A percentile compares a stretch with the other conserved stretches of the same genome.
These are phyloP conservation scores for Heliothis subflexa DNA, from an alignment of 1,140 invertebrate species.

Conservation along the genomic window DNA sequence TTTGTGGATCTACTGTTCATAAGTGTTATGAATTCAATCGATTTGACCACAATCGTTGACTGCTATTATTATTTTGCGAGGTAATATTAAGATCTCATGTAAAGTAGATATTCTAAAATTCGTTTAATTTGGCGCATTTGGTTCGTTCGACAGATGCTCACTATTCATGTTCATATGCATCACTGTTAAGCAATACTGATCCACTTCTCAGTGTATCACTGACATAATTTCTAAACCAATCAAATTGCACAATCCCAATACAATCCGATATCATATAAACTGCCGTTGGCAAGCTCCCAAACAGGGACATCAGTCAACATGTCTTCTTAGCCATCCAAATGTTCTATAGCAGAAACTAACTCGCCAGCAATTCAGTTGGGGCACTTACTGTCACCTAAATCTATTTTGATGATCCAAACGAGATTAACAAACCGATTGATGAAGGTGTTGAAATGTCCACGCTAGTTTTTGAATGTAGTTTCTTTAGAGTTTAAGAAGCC, in stretches of 20 bases:
- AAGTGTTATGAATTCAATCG: too few species aligned
- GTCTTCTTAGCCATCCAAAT: conserved; percentile 6
- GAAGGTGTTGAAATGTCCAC: conserved; percentile 2
- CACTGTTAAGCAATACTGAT: background rate
- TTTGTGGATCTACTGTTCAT: too few species aligned
- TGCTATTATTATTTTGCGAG: too few species aligned
- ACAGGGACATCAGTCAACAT: conserved; percentile 5
- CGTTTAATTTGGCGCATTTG: background rate
- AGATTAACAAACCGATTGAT: background rate
- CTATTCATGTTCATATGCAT: too few species aligned
- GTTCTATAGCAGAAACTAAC: background rate
- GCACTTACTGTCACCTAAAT: conserved; percentile 18
- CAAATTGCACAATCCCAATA: conserved; percentile 8
- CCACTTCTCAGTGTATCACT: background rate
- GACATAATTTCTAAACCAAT: conserved; percentile 6
- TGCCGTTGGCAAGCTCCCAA: background rate
- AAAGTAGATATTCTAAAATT: too few species aligned
- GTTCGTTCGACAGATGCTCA: background rate
- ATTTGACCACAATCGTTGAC: too few species aligned
- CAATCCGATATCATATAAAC: background rate
- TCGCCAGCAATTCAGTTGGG: background rate
- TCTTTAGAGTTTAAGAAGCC: background rate
- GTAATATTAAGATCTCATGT: too few species aligned
- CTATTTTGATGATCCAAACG: conserved; percentile 10
- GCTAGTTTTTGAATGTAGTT: background rate